Percentiles rank a stretch among this genome's conserved stretches.
Conservation (phyloP, 1,140 invertebrate species). For the Anastrepha obliqua region DNA sequence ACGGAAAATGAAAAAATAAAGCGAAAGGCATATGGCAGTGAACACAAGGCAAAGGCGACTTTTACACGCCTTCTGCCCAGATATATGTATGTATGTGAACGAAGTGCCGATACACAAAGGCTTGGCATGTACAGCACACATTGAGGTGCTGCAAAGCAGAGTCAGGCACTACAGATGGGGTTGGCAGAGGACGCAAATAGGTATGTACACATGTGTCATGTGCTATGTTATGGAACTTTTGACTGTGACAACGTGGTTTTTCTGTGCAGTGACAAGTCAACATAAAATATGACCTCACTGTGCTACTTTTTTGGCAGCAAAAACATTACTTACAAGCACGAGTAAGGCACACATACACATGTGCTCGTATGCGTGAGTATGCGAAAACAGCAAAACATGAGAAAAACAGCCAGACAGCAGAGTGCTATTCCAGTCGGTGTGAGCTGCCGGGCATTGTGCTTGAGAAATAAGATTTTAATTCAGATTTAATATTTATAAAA, state of each 20-base stretch:
- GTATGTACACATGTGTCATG: background rate
- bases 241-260: constrained; percentile 42
- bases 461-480: too few relatives aligned
- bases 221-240: constrained; percentile 30
- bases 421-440: too few relatives aligned
- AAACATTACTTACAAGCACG: background rate
- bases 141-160: constrained; percentile 6
- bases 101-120: background rate
- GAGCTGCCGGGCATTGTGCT: too few relatives aligned
- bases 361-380: background rate
- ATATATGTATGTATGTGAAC: background rate
- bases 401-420: background rate
- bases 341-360: background rate
- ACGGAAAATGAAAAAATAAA: background rate
- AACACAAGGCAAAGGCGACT: background rate
- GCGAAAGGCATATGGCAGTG: background rate
- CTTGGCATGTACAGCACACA: background rate
- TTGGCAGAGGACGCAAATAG: background rate
- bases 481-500: background rate
- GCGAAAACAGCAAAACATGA: background rate
- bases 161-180: background rate
- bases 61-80: background rate
- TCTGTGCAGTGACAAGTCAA: constrained; percentile 26
- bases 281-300: constrained; percentile 43
- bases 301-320: constrained; percentile 11